Evolutionary conservation across 2,888 invertebrate genomes (phyloP).

Genomic region (Melanostoma scalare): DNA sequence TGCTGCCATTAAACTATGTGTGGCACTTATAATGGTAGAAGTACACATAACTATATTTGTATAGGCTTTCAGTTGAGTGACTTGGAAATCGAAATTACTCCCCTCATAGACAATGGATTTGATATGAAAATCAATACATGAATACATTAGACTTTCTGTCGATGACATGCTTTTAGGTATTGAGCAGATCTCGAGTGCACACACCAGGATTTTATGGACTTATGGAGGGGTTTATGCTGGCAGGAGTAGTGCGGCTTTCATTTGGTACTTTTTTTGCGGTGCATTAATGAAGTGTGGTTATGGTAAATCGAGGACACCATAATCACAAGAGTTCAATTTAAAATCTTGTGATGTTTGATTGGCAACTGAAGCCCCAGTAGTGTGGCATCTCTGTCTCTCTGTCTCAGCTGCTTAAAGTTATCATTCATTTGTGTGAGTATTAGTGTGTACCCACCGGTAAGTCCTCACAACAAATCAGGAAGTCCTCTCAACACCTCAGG

Average conservation of each 20-base stretch:
- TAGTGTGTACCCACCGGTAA: too few relatives aligned
- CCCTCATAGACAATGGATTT: conserved; percentile 18
- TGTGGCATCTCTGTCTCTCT: too few relatives aligned
- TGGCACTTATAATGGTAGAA: conserved; percentile 27
- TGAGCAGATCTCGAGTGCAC: conserved; percentile 4
- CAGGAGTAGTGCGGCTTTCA: neutral
- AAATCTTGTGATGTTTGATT: neutral
- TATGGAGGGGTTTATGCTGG: neutral
- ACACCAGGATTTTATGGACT: neutral
- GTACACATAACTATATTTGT: too few relatives aligned
- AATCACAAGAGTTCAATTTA: neutral
- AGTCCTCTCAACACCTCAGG: too few relatives aligned
- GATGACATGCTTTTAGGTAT: conserved; percentile 2
- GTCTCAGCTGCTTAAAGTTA: too few relatives aligned
- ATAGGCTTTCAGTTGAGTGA: conserved; percentile 54
- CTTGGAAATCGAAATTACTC: conserved; percentile 47
- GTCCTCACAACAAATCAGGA: too few relatives aligned
- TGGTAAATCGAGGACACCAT: neutral
- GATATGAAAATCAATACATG: conserved; percentile 39
- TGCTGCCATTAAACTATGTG: conserved; percentile 29
- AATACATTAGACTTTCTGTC: conserved; percentile 19
- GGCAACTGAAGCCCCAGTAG: neutral
- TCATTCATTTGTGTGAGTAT: too few relatives aligned
- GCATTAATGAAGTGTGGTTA: neutral
- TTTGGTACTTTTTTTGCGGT: neutral